A percentile compares a stretch with the other conserved stretches of the same genome.
Conservation (phyloP, 2,113 vertebrate species). For the Actenoides hombroni region DNA sequence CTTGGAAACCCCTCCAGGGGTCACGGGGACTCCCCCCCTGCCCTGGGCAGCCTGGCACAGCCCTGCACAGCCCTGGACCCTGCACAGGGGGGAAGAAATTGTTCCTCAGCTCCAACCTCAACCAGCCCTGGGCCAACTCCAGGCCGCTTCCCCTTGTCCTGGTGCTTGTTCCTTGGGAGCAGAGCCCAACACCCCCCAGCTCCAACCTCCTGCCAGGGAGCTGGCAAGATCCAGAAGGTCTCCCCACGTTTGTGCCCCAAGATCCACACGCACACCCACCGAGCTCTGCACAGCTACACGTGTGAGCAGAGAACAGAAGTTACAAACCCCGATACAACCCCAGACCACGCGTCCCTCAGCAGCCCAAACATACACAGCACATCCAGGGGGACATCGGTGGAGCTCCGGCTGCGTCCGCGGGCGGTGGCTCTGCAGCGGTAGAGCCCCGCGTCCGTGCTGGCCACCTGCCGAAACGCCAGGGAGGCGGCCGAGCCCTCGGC, state of each 20-base stretch:
- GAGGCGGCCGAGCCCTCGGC: not conserved
- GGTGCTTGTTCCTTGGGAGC: not conserved
- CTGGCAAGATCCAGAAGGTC: not conserved
- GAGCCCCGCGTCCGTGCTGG: not conserved
- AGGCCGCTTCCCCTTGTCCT: not conserved
- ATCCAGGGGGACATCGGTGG: not conserved
- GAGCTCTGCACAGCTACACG: not conserved
- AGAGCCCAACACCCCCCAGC: too few species aligned
- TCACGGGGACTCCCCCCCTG: too few species aligned
- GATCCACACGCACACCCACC: accelerated
- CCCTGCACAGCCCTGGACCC: too few species aligned
- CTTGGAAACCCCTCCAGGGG: too few species aligned
- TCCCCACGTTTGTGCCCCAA: not conserved
- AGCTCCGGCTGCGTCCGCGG: not conserved
- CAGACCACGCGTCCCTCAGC: accelerated
- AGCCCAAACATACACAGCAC: slow-evolving; percentile 42
- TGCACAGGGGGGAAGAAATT: too few species aligned
- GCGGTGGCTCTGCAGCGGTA: slow-evolving; percentile 29
- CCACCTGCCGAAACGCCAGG: not conserved
- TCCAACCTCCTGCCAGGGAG: not conserved
- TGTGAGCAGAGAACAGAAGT: not conserved
- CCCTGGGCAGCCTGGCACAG: too few species aligned
- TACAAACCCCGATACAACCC: accelerated
- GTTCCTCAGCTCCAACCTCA: too few species aligned
- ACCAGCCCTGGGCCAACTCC: too few species aligned